A percentile compares a stretch with the other conserved stretches of the same genome.
phyloP scores from a whole-genome alignment of 2,888 invertebrate genomes.

The Panorpa germanica region DNA sequence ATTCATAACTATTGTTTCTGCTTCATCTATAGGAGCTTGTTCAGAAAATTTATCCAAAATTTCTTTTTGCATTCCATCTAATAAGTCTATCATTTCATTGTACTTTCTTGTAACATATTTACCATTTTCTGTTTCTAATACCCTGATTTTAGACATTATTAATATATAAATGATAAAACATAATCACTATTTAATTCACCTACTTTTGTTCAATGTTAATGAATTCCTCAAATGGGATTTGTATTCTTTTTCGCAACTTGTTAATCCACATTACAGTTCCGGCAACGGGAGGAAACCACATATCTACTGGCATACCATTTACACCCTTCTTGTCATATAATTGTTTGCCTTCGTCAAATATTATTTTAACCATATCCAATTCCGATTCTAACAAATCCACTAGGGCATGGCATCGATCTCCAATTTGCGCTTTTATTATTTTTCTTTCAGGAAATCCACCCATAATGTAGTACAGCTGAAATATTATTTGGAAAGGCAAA shows the following conservation, averaged over 20 bases:
- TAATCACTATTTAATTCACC: slow-evolving; percentile 15
- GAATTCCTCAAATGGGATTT: slow-evolving; percentile 37
- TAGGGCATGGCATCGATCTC: slow-evolving; percentile 43
- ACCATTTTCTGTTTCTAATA: slow-evolving; percentile 34
- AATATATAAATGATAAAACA: slow-evolving; percentile 6
- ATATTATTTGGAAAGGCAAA: slow-evolving; percentile 12
- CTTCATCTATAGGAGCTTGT: slow-evolving; percentile 43
- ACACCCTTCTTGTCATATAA: slow-evolving; percentile 17
- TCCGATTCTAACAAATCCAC: slow-evolving; percentile 43
- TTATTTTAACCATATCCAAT: slow-evolving; percentile 41
- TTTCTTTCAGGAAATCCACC: slow-evolving; percentile 58
- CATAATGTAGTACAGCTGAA: slow-evolving; percentile 49
- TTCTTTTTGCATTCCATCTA: slow-evolving; percentile 38
- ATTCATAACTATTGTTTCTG: slow-evolving; percentile 36
- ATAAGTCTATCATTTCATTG: slow-evolving; percentile 41
- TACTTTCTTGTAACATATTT: slow-evolving; percentile 21
- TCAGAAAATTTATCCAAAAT: slow-evolving; percentile 51
- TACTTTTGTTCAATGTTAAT: slow-evolving; percentile 44
- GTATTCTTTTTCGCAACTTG: slow-evolving; percentile 40
- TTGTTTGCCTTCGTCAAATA: slow-evolving; percentile 38
- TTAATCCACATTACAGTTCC: slow-evolving; percentile 54
- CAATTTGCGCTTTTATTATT: slow-evolving; percentile 50
- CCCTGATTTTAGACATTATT: slow-evolving; percentile 18
- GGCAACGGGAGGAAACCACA: slow-evolving; percentile 55
- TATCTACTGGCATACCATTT: slow-evolving; percentile 34